These are phyloP conservation scores for Drosophila setifemur DNA, from an alignment of 1,140 invertebrate genomes.

Conservation along the genomic window DNA sequence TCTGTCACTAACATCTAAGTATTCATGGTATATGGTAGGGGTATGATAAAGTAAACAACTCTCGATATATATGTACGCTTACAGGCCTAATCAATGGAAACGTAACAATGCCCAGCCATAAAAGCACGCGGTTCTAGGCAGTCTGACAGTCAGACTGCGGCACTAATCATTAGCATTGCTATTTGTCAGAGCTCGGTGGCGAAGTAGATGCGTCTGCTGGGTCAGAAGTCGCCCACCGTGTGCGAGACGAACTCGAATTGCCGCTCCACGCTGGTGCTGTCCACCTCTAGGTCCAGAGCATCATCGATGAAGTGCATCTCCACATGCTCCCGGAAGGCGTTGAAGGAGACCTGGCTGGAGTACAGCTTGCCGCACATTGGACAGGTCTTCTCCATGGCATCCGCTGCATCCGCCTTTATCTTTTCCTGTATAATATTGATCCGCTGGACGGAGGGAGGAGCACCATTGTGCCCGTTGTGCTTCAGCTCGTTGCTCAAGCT, in stretches of 20 bases:
- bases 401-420: constrained; percentile 53
- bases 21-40: constrained; percentile 5
- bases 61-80: constrained; percentile 21
- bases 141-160: constrained; percentile 36
- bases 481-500: constrained; percentile 51
- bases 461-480: constrained; percentile 10
- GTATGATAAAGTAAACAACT: constrained; percentile 10
- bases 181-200: constrained; percentile 41
- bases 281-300: constrained; percentile 35
- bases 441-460: constrained; percentile 18
- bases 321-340: constrained; percentile 82
- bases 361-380: constrained; percentile 83
- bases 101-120: constrained; percentile 20
- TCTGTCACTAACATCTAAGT: constrained; percentile 28
- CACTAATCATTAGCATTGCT: neutral
- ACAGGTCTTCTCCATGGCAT: constrained; percentile 82
- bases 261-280: constrained; percentile 60
- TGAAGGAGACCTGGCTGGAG: constrained; percentile 74
- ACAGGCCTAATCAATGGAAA: constrained; percentile 26
- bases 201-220: constrained; percentile 50
- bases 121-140: constrained; percentile 32
- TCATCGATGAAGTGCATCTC: constrained; percentile 83
- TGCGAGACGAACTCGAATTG: constrained; percentile 79
- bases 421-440: constrained; percentile 68
- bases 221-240: constrained; percentile 80